Percentiles rank a stretch among this genome's conserved stretches.
These are phyloP conservation scores for Rhinogobius similis DNA, from an alignment of 2,113 vertebrate species.

Conservation along the genomic window DNA sequence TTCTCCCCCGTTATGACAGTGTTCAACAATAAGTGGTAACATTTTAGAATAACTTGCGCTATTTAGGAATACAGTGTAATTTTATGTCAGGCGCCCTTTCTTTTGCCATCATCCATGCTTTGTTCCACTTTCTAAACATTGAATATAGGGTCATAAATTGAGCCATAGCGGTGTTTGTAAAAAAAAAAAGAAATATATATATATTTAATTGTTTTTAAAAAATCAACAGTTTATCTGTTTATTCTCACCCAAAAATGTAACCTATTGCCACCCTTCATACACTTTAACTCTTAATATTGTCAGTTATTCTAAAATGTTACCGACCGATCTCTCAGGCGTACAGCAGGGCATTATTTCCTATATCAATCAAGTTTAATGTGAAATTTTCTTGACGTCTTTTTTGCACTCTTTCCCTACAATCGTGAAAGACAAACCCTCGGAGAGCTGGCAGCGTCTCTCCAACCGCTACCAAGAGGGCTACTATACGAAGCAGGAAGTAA, in stretches of 20 bases:
- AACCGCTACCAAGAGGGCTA: conserved; percentile 29
- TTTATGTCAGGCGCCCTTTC: background rate
- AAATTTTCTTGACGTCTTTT: conserved; percentile 49
- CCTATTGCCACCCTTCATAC: background rate
- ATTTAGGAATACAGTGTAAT: background rate
- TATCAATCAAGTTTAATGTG: conserved; percentile 50
- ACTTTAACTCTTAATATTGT: background rate
- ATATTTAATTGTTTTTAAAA: too few relatives aligned
- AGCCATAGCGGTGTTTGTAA: too few relatives aligned
- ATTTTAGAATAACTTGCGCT: background rate
- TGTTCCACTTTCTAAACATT: background rate
- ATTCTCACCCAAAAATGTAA: background rate
- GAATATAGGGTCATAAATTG: too few relatives aligned
- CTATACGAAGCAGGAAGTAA: conserved; percentile 28
- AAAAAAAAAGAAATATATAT: too few relatives aligned
- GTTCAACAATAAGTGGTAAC: conserved; percentile 33
- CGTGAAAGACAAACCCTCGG: conserved; percentile 44
- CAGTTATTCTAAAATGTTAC: background rate
- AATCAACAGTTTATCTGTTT: too few relatives aligned
- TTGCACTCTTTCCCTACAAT: conserved; percentile 71
- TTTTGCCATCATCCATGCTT: background rate
- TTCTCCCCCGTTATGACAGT: conserved; percentile 39
- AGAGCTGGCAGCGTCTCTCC: conserved; percentile 31
- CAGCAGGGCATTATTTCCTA: conserved; percentile 64
- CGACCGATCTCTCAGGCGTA: conserved; percentile 69